Evolutionary conservation across 2,113 vertebrate genomes (phyloP), one percentile per base, ranked within the genome.

Genomic region (Paramisgurnus dabryanus): DNA sequence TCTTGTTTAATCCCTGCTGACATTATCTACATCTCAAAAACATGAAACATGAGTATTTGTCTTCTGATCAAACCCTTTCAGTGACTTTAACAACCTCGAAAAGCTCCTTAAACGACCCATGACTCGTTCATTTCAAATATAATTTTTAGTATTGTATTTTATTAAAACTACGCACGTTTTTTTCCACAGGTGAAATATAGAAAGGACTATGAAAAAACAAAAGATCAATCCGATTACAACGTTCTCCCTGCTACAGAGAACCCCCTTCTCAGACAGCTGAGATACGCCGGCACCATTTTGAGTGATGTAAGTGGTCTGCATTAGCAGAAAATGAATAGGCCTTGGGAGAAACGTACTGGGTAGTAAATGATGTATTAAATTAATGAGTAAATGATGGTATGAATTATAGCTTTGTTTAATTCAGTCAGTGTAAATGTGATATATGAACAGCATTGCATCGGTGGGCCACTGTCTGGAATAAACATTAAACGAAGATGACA

Each of bases 161-260:
- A 8, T 22, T 60, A 12, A 74, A 50, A n/a, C 12, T 17, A 50
- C 74, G 17, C 5, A 43, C 82, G 89, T 49, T 84, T 76, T 87
- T 77, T 66, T 66, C 47, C 17, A 66, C 79, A 99, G 97, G 85
- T 94, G 86, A 95, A 96, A 87, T 99, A 99, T 90, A 98, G 94
- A 93, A 95, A 95, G 90, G 92, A 95, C 65, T 98, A 97, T 69
- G 96, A 99, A 83, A 98, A 97, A 88, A 89, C 85, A 1, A 99
- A 98, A 91, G 92, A 90, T 0, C 41, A 92, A 87, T 87, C 93
- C 4, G 96, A 95, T 86, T 99, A 98, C 86, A 98, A 98, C 49
- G 94, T 95, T 69, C 97, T 99, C 87, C 97, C 97, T 69, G 98
- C 97, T 58, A 95, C 97, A 69, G 96, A 98, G 79, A 99, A 99